Evolutionary conservation across 2,888 invertebrate species (phyloP).

Genomic region (Podabrus alpinus): DNA sequence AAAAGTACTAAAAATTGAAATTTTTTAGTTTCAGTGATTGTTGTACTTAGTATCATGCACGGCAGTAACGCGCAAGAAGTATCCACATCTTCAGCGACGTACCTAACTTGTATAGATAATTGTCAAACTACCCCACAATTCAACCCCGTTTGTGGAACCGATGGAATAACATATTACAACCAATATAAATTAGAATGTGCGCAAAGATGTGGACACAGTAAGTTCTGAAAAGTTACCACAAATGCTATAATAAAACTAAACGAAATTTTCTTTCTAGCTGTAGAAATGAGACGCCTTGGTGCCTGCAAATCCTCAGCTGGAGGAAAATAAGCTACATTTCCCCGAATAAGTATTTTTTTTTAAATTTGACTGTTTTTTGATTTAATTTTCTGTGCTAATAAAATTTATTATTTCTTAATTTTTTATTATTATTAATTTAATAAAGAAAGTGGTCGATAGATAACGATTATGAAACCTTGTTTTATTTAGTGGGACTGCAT

Average conservation of each 20-base stretch:
- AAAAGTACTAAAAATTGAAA: not conserved
- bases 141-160: conserved; percentile 2
- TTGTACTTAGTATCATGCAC: not conserved
- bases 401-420: not conserved
- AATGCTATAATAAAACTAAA: not conserved
- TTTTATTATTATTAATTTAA: not conserved
- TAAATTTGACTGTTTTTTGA: not conserved
- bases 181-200: not conserved
- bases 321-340: not conserved
- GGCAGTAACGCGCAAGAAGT: not conserved
- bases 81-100: not conserved
- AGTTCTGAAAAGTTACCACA: not conserved
- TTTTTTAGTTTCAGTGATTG: not conserved
- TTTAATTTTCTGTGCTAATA: not conserved
- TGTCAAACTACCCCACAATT: conserved; percentile 2
- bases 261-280: not conserved
- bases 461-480: not conserved
- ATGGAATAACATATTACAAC: not conserved
- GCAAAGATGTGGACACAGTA: not conserved
- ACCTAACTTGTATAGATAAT: not conserved
- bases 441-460: not conserved
- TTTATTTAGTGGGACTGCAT: not conserved
- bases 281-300: not conserved
- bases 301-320: not conserved
- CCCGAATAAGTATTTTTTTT: not conserved